These are phyloP conservation scores for Tupiocoris notatus DNA, from an alignment of 2,888 invertebrate species.

Conservation along the genomic window DNA sequence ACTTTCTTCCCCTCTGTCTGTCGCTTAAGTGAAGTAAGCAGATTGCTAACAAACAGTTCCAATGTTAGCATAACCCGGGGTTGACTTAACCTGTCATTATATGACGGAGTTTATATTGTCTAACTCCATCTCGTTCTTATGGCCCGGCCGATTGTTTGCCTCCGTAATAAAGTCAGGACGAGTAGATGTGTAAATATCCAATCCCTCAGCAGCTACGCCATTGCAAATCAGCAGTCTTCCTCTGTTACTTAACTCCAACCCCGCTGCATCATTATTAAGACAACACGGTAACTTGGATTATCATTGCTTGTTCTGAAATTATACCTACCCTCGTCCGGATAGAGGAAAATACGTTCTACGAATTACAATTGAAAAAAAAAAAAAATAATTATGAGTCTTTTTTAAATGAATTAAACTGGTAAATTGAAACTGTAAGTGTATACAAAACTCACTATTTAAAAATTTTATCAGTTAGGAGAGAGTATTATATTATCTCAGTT, in stretches of 20 bases:
- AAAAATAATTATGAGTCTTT: no score
- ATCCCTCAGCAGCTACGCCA: background rate
- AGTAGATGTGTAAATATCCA: slow-evolving; percentile 12
- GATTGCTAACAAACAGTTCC: slow-evolving; percentile 45
- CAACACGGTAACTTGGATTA: background rate
- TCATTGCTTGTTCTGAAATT: background rate
- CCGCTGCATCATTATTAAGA: background rate
- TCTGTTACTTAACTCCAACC: slow-evolving; percentile 12
- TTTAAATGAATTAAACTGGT: no score
- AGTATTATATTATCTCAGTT: no score
- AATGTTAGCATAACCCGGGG: slow-evolving; percentile 42
- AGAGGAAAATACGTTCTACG: no score
- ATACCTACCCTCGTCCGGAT: no score
- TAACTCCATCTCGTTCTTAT: background rate
- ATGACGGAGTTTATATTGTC: background rate
- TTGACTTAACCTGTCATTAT: slow-evolving; percentile 42
- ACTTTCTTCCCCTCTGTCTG: slow-evolving; percentile 11
- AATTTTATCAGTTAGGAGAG: no score
- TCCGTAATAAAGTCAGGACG: slow-evolving; percentile 26
- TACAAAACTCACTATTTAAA: no score
- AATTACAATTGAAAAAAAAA: no score
- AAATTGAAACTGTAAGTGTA: no score
- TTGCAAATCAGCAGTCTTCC: slow-evolving; percentile 16
- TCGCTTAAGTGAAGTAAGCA: slow-evolving; percentile 43
- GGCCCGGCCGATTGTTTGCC: slow-evolving; percentile 32